Evolutionary conservation across 2,797 vertebrate genomes (phyloP), one percentile per base, ranked within the genome.

Genomic region (Cheracebus regulus): DNA sequence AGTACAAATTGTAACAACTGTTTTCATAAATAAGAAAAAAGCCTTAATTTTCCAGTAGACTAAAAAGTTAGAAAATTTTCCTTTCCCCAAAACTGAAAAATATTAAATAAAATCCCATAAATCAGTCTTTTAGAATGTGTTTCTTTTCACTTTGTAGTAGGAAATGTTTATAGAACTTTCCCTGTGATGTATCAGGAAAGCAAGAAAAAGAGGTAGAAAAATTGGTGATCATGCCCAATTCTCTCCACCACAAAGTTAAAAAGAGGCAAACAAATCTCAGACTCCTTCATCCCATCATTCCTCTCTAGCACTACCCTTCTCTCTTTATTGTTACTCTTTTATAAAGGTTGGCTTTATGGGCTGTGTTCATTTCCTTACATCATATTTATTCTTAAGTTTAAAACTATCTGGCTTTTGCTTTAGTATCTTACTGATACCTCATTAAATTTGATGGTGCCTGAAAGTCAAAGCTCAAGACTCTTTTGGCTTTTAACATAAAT

Each of bases 11-110:
- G 0, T 44, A 10, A 17, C 30, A 64, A 46, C 7, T 79, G 61
- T 67, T 81, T 97, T 90, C 67, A 80, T 44, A 93, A 95, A 61
- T 88, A 83, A 92, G n/a, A 36, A 50, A 73, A 75, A n/a, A 7
- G 64, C 36, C 20, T 86, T 48, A 80, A 70, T 72, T 73, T 48
- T 72, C 64, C 58, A 24, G 17, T 39, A 73, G 19, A 19, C 4
- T 61, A 6, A 88, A 94, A 92, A 76, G 14, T 11, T 85, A 48
- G 2, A 82, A 81, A 17, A 0, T 20, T 58, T 93, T 84, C 61
- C 39, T 81, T 75, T 50, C 41, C 86, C 11, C 33, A 76, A 93
- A 76, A 67, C 39, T 78, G 8, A 33, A 75, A 95, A 90, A 24
- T 26, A 39, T 52, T 78, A 84, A 84, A 84, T 84, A 52, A 80